Evolutionary conservation across 2,797 vertebrate species (phyloP).

Genomic region (Lithobates pipiens): DNA sequence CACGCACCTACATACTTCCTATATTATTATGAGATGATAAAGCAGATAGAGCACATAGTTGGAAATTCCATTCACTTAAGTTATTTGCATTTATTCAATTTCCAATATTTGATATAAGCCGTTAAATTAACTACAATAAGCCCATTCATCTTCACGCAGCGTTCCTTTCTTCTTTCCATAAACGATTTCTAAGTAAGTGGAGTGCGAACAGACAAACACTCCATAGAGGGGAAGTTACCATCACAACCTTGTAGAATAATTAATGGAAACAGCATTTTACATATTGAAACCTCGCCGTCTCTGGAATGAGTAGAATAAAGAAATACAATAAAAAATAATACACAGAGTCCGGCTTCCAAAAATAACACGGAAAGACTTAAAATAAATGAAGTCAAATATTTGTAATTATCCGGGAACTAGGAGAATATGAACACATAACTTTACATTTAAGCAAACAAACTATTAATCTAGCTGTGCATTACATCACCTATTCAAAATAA

Average conservation of each 20-base stretch:
- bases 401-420: conserved; percentile 38
- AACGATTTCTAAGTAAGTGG: conserved; percentile 25
- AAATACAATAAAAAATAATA: conserved; percentile 44
- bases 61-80: background rate
- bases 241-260: conserved; percentile 18
- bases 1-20: background rate
- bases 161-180: conserved; percentile 37
- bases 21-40: background rate
- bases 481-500: conserved; percentile 48
- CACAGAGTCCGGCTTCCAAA: conserved; percentile 3
- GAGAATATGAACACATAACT: conserved; percentile 45
- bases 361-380: conserved; percentile 31
- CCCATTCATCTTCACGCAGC: conserved; percentile 32
- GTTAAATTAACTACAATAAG: conserved; percentile 20
- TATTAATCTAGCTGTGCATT: conserved; percentile 48
- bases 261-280: conserved; percentile 21
- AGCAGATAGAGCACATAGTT: background rate
- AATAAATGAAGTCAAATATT: conserved; percentile 50
- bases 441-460: conserved; percentile 51
- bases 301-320: conserved; percentile 10
- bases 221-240: conserved; percentile 4
- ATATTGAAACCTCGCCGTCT: conserved; percentile 24
- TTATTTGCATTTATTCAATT: conserved; percentile 14
- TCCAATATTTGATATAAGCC: background rate
- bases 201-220: conserved; percentile 33